Base-by-base conservation (phyloP, 2,888 invertebrate species). In the Agrenia bidenticulata region DNA sequence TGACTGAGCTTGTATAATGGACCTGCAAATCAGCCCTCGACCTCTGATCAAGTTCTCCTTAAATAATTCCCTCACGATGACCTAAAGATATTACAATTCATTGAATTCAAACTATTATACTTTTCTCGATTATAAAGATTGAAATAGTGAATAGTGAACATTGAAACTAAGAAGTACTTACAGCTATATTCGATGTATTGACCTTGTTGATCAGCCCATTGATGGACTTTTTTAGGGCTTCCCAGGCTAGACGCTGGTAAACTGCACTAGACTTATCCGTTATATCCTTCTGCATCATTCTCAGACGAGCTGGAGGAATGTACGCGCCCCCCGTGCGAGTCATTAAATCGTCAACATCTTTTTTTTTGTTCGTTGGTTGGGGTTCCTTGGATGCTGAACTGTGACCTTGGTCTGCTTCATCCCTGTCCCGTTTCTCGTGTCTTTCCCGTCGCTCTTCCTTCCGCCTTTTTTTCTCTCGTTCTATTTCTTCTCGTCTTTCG, bases 151-250 rank as follows among this genome's bases (percentile, higher is more conserved):
- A 7, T 17, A 15, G 17, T 17, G 7, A n/a, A 49, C 19, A 11
- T 5, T 15, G 45, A 17, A 45, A 45, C 19, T 15, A 37, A 61
- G 17, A 19, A 41, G 39, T 4, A 56, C 65, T 69, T 72, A 76
- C 76, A 0, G 88, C 89, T 71, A 99, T 92, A 79, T 99, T 99
- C 15, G 93, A 89, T 0, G 91, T 91, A 79, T 98, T 99, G 1
- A 98, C 90, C 83, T 98, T 99, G 82, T 99, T 99, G 65, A 99
- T 94, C 75, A 91, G 89, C 76, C 99, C 99, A 78, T 98, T 96
- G 72, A 99, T 92, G 9, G 95, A 96, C 80, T 99, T 99, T 80
- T 99, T 99, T 23, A 99, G 81, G 0, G 96, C 95, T 82, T 99
- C 98, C 99, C 99, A 99, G 1, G 98, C 92, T 56, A 99, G 88